Evolutionary conservation across 2,113 vertebrate species (phyloP).

Genomic region (Ammodytes dubius): DNA sequence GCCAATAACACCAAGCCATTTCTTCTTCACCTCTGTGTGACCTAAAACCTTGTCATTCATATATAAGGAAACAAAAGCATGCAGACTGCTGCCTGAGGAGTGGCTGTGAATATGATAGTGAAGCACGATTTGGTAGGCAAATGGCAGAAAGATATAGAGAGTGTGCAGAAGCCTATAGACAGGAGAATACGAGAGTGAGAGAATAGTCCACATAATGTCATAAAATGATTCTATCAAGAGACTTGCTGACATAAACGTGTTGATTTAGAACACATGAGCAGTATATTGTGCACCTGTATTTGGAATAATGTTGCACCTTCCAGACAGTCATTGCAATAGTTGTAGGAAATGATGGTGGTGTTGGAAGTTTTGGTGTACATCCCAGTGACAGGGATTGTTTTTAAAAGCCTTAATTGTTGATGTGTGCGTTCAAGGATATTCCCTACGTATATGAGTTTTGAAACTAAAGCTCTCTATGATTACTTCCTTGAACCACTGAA

Average conservation of each 20-base stretch:
- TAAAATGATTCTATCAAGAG: background rate
- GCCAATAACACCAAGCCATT: background rate
- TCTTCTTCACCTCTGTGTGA: conserved; percentile 4
- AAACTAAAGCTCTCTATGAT: background rate
- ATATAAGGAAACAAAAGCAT: conserved; percentile 38
- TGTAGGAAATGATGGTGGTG: background rate
- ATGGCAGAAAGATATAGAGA: conserved; percentile 28
- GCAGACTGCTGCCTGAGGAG: conserved; percentile 29
- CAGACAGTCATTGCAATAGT: background rate
- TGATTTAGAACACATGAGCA: no score
- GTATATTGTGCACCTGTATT: background rate
- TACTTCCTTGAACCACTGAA: background rate
- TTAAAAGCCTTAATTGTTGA: background rate
- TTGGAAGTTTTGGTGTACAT: background rate
- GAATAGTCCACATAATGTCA: background rate
- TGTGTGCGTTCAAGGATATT: background rate
- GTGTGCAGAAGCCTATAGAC: background rate
- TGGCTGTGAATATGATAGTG: conserved; percentile 26
- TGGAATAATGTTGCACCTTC: background rate
- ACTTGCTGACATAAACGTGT: background rate
- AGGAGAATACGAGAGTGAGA: background rate
- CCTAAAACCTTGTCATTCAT: conserved; percentile 23
- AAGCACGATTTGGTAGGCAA: conserved; percentile 68
- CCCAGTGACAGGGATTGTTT: background rate
- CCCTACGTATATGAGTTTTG: background rate